A percentile compares a stretch with the other conserved stretches of the same genome.
These are phyloP conservation scores for Hemistola chrysoprasaria DNA, from an alignment of 2,888 invertebrate species.

Conservation along the genomic window DNA sequence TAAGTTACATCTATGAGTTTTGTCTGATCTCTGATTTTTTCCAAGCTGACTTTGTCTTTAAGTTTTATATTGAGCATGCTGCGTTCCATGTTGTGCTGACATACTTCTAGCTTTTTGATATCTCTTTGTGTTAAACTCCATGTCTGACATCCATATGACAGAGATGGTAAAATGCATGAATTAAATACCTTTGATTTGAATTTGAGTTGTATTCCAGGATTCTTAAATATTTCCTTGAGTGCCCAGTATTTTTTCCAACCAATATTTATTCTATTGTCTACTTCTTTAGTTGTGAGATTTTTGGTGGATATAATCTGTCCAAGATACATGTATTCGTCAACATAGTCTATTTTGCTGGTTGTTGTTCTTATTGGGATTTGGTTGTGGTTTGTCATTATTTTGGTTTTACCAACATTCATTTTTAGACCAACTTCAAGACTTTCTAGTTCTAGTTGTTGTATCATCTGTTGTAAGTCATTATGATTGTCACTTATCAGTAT, in stretches of 20 bases:
- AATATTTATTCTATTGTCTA: background rate
- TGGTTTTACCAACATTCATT: too few relatives aligned
- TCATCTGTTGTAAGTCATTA: too few relatives aligned
- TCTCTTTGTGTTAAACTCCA: background rate
- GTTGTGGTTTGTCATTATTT: too few relatives aligned
- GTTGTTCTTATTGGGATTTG: too few relatives aligned
- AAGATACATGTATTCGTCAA: too few relatives aligned
- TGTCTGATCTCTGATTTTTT: background rate
- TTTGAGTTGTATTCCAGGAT: background rate
- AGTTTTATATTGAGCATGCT: background rate
- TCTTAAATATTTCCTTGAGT: background rate
- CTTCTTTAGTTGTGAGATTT: background rate
- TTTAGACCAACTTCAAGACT: too few relatives aligned
- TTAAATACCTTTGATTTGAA: too few relatives aligned
- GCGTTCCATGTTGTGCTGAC: background rate
- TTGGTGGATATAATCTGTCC: too few relatives aligned
- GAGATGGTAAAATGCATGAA: background rate
- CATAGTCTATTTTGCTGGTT: too few relatives aligned
- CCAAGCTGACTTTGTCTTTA: background rate
- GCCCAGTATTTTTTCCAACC: background rate
- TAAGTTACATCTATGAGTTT: background rate
- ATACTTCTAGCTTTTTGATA: background rate
- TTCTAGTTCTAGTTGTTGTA: too few relatives aligned
- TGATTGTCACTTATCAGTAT: too few relatives aligned
- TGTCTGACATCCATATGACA: background rate